A percentile compares a stretch with the other conserved stretches of the same genome.
Evolutionary conservation across 2,888 invertebrate species (phyloP).

Genomic region (Elysia crispata): DNA sequence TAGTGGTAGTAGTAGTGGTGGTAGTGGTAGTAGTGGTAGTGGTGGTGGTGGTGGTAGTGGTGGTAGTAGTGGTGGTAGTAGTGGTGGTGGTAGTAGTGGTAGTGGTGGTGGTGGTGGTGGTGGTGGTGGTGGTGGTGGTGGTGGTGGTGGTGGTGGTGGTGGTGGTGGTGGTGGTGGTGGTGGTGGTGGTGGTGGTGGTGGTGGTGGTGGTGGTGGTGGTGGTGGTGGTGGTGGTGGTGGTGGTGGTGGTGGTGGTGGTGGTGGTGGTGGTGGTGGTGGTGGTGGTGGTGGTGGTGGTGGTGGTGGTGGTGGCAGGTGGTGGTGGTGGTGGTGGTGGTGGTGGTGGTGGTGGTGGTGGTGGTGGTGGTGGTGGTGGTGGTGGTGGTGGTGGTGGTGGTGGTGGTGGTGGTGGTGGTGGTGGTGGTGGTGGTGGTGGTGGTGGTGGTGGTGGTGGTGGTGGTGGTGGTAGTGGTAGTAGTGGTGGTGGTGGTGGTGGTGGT

Average conservation of each 20-base stretch:
- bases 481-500: background rate
- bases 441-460: background rate
- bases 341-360: background rate
- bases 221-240: background rate
- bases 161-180: slow-evolving; percentile 27
- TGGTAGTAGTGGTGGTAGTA: no score
- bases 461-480: background rate
- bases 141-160: slow-evolving; percentile 1
- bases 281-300: background rate
- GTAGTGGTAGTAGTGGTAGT: no score
- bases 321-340: slow-evolving; percentile 20
- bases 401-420: background rate
- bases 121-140: background rate
- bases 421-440: slow-evolving; percentile 1
- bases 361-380: background rate
- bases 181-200: slow-evolving; percentile 28
- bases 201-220: slow-evolving; percentile 27
- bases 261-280: slow-evolving; percentile 28
- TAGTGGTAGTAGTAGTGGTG: background rate
- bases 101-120: background rate
- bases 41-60: no score
- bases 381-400: background rate
- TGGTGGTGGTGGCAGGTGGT: background rate
- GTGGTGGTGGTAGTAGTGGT: background rate
- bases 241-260: slow-evolving; percentile 20